These are phyloP conservation scores for Hydropotes inermis DNA, from an alignment of 2,113 vertebrate species.

Conservation along the genomic window DNA sequence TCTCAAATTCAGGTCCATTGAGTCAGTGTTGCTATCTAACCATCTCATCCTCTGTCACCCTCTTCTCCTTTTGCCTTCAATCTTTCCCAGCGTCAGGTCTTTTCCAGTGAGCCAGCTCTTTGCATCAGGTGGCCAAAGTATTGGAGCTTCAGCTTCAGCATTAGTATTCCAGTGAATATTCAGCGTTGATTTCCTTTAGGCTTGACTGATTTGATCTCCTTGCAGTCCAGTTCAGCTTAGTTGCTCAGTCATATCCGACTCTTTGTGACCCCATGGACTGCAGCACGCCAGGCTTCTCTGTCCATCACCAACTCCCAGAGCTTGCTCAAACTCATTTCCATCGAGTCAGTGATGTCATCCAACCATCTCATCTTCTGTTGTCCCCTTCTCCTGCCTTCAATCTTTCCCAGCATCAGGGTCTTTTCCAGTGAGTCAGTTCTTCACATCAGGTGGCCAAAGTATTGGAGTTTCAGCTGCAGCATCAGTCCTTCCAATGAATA, in stretches of 20 bases:
- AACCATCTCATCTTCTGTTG: not conserved
- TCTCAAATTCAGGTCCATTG: not conserved
- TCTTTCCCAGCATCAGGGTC: not conserved
- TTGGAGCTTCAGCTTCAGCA: not conserved
- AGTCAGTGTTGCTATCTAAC: not conserved
- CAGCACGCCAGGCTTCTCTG: not conserved
- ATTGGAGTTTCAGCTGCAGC: not conserved
- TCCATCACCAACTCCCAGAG: not conserved
- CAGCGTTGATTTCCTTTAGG: not conserved
- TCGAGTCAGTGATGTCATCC: not conserved
- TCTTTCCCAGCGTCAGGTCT: not conserved
- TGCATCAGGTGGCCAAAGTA: not conserved
- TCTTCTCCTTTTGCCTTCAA: not conserved
- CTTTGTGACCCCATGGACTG: not conserved
- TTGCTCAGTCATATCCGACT: rapidly evolving
- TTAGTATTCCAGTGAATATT: not conserved
- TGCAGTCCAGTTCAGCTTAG: not conserved
- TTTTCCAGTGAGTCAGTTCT: not conserved
- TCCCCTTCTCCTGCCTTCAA: not conserved
- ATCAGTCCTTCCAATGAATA: not conserved
- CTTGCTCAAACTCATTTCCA: not conserved
- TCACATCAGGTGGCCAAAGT: not conserved
- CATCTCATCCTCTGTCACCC: not conserved
- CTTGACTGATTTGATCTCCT: not conserved
- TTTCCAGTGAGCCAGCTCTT: not conserved